These are phyloP conservation scores for Drosophila lutescens DNA, from an alignment of 2,888 invertebrate species.

Conservation along the genomic window DNA sequence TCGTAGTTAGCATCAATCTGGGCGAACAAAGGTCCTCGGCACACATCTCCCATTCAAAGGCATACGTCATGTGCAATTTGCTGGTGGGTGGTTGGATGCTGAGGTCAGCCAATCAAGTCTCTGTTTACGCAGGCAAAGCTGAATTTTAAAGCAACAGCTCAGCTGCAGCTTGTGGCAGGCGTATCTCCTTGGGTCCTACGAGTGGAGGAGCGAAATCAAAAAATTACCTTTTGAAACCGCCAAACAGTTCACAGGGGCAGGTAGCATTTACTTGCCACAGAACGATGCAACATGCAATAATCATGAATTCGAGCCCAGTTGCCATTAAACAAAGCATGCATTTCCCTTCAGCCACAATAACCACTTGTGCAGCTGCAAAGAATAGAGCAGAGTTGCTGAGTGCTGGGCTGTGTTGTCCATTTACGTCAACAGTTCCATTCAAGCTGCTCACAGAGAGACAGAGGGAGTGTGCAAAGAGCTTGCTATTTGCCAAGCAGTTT, in stretches of 20 bases:
- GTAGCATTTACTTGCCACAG: slow-evolving; percentile 40
- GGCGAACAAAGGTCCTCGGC: slow-evolving; percentile 43
- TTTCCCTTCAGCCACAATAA: slow-evolving; percentile 42
- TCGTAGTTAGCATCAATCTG: slow-evolving; percentile 56
- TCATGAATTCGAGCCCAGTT: slow-evolving; percentile 57
- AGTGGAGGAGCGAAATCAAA: slow-evolving; percentile 26
- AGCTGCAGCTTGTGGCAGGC: slow-evolving; percentile 51
- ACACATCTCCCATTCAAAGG: slow-evolving; percentile 21
- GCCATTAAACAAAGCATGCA: slow-evolving; percentile 72
- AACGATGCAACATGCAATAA: slow-evolving; percentile 67
- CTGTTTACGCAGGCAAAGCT: slow-evolving; percentile 62
- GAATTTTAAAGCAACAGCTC: slow-evolving; percentile 46
- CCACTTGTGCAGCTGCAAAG: slow-evolving; percentile 30
- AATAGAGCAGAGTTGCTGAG: slow-evolving; percentile 60
- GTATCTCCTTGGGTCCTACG: slow-evolving; percentile 38
- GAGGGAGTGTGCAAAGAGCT: slow-evolving; percentile 12
- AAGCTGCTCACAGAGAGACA: slow-evolving; percentile 42
- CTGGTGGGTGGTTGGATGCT: slow-evolving; percentile 24
- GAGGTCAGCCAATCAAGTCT: slow-evolving; percentile 68
- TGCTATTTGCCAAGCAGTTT: slow-evolving; percentile 72
- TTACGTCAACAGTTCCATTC: slow-evolving; percentile 76
- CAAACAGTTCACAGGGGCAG: slow-evolving; percentile 6
- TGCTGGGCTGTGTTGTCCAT: slow-evolving; percentile 76
- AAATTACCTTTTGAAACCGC: slow-evolving; percentile 26
- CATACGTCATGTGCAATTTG: slow-evolving; percentile 7